Conservation (phyloP, 2,797 vertebrate genomes). For the Acanthurus leucopareius region DNA sequence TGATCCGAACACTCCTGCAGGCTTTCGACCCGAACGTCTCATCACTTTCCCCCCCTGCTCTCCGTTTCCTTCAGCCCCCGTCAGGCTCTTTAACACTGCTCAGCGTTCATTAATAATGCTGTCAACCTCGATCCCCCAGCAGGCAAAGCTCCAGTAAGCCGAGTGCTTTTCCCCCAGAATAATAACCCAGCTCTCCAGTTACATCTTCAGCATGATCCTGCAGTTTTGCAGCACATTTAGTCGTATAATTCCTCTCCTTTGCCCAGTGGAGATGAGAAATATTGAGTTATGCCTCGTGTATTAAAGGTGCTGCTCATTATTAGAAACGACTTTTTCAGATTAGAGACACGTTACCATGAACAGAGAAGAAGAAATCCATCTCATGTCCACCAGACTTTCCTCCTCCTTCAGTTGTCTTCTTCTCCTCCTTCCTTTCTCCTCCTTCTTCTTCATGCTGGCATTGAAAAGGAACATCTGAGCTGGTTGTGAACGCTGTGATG, state of each 20-base stretch:
- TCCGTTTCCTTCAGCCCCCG: constrained; percentile 28
- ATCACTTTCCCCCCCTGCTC: constrained; percentile 29
- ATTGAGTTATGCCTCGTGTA: background rate
- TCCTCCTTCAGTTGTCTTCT: background rate
- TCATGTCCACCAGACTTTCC: background rate
- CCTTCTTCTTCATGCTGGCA: background rate
- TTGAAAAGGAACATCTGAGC: background rate
- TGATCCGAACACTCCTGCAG: constrained; percentile 3
- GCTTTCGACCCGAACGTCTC: background rate
- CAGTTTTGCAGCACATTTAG: background rate
- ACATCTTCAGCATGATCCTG: constrained; percentile 7
- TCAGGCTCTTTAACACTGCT: constrained; percentile 36
- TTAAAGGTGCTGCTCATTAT: constrained; percentile 4
- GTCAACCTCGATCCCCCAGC: constrained; percentile 42
- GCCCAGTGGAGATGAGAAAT: constrained; percentile 9
- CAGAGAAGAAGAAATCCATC: background rate
- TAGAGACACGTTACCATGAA: background rate
- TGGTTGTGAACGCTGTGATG: background rate
- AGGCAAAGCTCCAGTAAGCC: constrained; percentile 25
- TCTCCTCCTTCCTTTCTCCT: background rate
- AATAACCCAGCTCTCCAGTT: constrained; percentile 36
- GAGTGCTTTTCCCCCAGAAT: constrained; percentile 26
- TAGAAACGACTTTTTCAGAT: background rate
- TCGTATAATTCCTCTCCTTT: background rate
- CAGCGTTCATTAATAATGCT: constrained; percentile 54